A percentile compares a stretch with the other conserved stretches of the same genome.
These are phyloP conservation scores for Kradibia gibbosae DNA, from an alignment of 1,140 invertebrate genomes.

Conservation along the genomic window DNA sequence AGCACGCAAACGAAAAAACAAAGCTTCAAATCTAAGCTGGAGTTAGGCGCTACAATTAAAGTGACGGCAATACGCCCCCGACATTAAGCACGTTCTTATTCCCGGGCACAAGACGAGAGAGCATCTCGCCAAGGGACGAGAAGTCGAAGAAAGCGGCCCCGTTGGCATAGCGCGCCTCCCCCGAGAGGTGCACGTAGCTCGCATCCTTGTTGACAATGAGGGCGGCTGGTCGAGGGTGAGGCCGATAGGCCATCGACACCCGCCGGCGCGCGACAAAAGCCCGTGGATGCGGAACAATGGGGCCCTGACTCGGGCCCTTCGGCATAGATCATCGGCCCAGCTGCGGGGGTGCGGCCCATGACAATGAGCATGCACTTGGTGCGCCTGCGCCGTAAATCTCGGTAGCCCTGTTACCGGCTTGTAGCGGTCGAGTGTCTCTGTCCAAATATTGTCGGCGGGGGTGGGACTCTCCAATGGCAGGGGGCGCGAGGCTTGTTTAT, in stretches of 20 bases:
- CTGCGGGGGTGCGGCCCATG: background rate
- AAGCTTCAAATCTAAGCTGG: background rate
- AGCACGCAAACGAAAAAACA: too few species aligned
- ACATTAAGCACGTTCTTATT: too few species aligned
- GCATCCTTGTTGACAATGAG: background rate
- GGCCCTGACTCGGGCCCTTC: background rate
- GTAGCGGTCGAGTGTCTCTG: constrained; percentile 52
- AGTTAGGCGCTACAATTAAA: background rate
- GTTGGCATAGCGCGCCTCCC: background rate
- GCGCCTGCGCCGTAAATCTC: constrained; percentile 19
- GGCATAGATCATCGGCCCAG: constrained; percentile 18
- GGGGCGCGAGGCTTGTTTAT: constrained; percentile 11
- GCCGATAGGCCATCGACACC: background rate
- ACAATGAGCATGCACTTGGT: background rate
- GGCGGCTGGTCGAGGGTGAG: too few species aligned
- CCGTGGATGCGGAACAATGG: background rate
- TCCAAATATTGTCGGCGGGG: constrained; percentile 62
- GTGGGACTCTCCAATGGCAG: constrained; percentile 44
- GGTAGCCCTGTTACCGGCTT: background rate
- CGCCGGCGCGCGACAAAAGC: background rate
- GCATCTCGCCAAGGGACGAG: too few species aligned
- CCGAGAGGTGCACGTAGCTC: background rate
- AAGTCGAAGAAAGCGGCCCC: background rate
- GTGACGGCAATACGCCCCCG: background rate
- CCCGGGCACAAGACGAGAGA: too few species aligned